These are phyloP conservation scores for Mycetomoellerius zeteki DNA, from an alignment of 1,140 invertebrate genomes.

Conservation along the genomic window DNA sequence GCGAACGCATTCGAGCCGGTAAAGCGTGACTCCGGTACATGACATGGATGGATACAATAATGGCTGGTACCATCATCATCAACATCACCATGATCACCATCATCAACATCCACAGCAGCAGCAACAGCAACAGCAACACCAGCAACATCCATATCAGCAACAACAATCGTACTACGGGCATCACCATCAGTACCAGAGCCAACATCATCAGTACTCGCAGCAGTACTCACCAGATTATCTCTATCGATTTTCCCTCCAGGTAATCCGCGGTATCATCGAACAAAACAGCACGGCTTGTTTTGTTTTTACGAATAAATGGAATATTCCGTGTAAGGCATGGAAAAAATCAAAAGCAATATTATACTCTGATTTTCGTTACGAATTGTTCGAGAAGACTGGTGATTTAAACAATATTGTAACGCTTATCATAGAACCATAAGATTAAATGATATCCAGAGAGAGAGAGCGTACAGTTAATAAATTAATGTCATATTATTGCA, in stretches of 20 bases:
- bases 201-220: constrained; percentile 82
- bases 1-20: constrained; percentile 65
- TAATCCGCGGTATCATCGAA: constrained; percentile 70
- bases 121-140: constrained; percentile 57
- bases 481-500: not conserved
- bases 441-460: not conserved
- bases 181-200: constrained; percentile 73
- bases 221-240: constrained; percentile 85
- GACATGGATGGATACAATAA: constrained; percentile 86
- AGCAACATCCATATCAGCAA: constrained; percentile 66
- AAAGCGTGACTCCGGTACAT: constrained; percentile 73
- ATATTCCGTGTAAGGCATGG: not conserved
- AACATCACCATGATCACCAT: constrained; percentile 79
- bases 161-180: constrained; percentile 70
- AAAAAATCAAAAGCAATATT: constrained; percentile 12
- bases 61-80: constrained; percentile 84
- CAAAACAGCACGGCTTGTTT: constrained; percentile 22
- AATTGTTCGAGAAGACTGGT: not conserved
- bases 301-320: not conserved
- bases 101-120: constrained; percentile 71
- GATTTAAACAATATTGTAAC: not conserved
- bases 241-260: constrained; percentile 86
- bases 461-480: not conserved
- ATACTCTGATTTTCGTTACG: not conserved
- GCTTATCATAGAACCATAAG: not conserved